These are phyloP conservation scores for Parotocinclus haroldoi DNA, from an alignment of 2,797 vertebrate genomes.

Conservation along the genomic window DNA sequence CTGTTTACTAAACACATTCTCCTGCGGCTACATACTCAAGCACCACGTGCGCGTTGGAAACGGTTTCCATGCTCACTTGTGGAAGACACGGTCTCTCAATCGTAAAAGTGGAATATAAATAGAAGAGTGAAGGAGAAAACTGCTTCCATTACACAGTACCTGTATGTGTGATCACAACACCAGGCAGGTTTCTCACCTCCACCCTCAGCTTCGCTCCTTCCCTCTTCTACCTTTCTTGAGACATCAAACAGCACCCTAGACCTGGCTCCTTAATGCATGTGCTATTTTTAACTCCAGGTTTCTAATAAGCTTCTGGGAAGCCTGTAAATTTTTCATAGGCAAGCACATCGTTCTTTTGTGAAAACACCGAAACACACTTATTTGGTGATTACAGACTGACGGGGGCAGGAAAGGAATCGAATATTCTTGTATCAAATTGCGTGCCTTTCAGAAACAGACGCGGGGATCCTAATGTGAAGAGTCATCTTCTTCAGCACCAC, in stretches of 20 bases:
- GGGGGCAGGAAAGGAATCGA: slow-evolving; percentile 73
- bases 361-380: slow-evolving; percentile 83
- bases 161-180: slow-evolving; percentile 67
- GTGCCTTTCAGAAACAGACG: slow-evolving; percentile 72
- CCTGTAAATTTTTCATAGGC: slow-evolving; percentile 80
- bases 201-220: slow-evolving; percentile 17
- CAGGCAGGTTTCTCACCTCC: slow-evolving; percentile 50
- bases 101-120: slow-evolving; percentile 25
- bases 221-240: slow-evolving; percentile 66
- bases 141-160: slow-evolving; percentile 65
- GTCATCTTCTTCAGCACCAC: slow-evolving; percentile 78
- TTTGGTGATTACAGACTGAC: slow-evolving; percentile 81
- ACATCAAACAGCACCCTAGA: slow-evolving; percentile 78
- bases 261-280: slow-evolving; percentile 73
- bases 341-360: slow-evolving; percentile 78
- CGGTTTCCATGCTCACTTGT: slow-evolving; percentile 37
- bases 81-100: slow-evolving; percentile 57
- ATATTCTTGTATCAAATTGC: slow-evolving; percentile 79
- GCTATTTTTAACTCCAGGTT: slow-evolving; percentile 82
- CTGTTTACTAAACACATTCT: slow-evolving; percentile 59
- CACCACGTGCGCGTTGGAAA: slow-evolving; percentile 33
- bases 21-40: no score
- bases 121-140: slow-evolving; percentile 46
- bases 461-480: slow-evolving; percentile 74
- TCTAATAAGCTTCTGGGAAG: slow-evolving; percentile 79